Evolutionary conservation across 1,140 invertebrate species (phyloP).

Genomic region (Heliconius melpomene): DNA sequence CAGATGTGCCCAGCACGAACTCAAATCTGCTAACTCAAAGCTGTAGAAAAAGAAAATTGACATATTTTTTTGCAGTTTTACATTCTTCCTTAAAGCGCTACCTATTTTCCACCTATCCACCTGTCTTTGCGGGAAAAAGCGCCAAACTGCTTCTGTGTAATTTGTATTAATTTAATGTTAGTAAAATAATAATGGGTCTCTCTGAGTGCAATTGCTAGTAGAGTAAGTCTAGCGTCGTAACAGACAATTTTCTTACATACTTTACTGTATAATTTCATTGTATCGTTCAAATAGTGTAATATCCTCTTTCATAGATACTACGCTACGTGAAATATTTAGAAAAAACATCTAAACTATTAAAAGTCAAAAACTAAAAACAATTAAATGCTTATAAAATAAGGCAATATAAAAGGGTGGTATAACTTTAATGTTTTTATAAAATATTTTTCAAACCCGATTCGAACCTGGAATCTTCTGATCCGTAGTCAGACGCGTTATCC

Average conservation of each 20-base stretch:
- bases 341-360: neutral
- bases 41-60: no score
- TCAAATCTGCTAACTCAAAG: no score
- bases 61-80: no score
- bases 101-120: no score
- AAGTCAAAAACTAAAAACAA: neutral
- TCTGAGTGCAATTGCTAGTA: neutral
- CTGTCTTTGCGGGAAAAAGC: no score
- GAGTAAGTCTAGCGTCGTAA: neutral
- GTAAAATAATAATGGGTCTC: neutral
- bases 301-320: neutral
- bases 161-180: neutral
- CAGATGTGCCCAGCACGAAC: no score
- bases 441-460: no score
- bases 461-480: no score
- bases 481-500: neutral
- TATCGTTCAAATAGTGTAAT: neutral
- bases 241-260: neutral
- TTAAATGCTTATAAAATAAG: neutral
- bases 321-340: neutral
- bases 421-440: neutral
- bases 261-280: neutral
- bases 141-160: no score
- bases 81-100: no score
- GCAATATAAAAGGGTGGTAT: neutral